phyloP scores from a whole-genome alignment of 2,888 invertebrate genomes.

The Leucoma salicis region DNA sequence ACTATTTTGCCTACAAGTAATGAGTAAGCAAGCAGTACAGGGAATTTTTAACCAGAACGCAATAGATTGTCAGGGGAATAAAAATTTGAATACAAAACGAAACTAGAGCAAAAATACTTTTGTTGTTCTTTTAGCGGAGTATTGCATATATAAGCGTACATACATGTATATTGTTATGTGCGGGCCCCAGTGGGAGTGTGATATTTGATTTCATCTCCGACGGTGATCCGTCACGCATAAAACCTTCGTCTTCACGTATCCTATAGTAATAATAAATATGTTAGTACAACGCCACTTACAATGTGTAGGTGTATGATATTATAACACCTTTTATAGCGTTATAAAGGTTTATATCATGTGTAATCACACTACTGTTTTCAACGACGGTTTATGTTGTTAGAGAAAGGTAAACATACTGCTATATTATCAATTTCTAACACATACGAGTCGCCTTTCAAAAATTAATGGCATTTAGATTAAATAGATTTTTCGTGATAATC shows the following conservation, averaged over 20 bases:
- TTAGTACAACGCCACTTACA: conserved; percentile 20
- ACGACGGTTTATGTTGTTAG: no score
- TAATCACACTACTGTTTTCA: conserved; percentile 8
- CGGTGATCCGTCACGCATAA: conserved; percentile 59
- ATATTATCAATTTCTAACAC: no score
- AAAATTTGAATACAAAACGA: conserved; percentile 54
- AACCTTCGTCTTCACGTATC: conserved; percentile 33
- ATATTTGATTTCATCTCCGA: conserved; percentile 62
- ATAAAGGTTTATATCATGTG: conserved; percentile 22
- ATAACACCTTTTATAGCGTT: conserved; percentile 25
- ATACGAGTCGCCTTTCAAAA: no score
- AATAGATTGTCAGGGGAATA: conserved; percentile 21
- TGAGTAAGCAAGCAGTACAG: conserved; percentile 13
- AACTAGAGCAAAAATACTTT: conserved; percentile 29
- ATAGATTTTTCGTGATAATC: no score
- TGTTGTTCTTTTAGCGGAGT: conserved; percentile 9
- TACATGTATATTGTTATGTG: conserved; percentile 13
- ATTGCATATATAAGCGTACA: conserved; percentile 6
- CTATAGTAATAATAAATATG: conserved; percentile 34
- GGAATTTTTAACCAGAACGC: conserved; percentile 4
- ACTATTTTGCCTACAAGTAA: conserved; percentile 21
- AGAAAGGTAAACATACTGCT: no score
- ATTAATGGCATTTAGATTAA: no score
- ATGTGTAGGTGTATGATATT: conserved; percentile 15
- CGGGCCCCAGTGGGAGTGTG: conserved; percentile 30